A percentile compares a stretch with the other conserved stretches of the same genome.
Evolutionary conservation across 2,113 vertebrate species (phyloP).

Genomic region (Callionymus lyra): DNA sequence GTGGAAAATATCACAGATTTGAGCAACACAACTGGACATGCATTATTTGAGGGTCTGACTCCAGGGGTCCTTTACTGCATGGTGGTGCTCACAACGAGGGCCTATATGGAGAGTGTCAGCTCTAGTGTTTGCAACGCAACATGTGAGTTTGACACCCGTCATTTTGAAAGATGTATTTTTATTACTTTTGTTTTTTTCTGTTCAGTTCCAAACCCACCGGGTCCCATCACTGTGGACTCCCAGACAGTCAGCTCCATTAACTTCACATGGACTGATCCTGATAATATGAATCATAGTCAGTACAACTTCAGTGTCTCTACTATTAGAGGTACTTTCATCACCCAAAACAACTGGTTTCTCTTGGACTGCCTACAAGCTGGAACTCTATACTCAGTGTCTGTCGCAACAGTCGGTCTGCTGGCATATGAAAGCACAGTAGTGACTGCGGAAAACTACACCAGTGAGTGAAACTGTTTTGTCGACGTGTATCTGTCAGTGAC

Average conservation of each 20-base stretch:
- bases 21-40: background rate
- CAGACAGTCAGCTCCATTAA: slow-evolving; percentile 35
- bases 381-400: slow-evolving; percentile 31
- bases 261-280: slow-evolving; percentile 40
- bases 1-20: rapidly evolving
- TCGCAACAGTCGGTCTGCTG: slow-evolving; percentile 32
- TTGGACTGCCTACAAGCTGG: slow-evolving; percentile 29
- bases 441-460: slow-evolving; percentile 26
- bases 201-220: slow-evolving; percentile 53
- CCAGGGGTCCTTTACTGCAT: slow-evolving; percentile 43
- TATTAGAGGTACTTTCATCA: rapidly evolving
- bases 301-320: slow-evolving; percentile 32
- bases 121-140: slow-evolving; percentile 22
- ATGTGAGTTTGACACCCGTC: slow-evolving; percentile 37
- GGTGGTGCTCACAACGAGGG: slow-evolving; percentile 21
- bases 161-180: background rate
- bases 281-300: slow-evolving; percentile 16
- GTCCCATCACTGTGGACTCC: slow-evolving; percentile 14
- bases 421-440: slow-evolving; percentile 29
- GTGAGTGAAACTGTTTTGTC: slow-evolving; percentile 46
- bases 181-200: background rate
- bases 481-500: too few relatives aligned
- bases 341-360: slow-evolving; percentile 3
- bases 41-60: background rate
- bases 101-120: background rate